Percentiles rank a stretch among this genome's conserved stretches.
Evolutionary conservation across 53 echinoderm and acorn worm species (phyloP).

Genomic region (Antedon mediterranea): DNA sequence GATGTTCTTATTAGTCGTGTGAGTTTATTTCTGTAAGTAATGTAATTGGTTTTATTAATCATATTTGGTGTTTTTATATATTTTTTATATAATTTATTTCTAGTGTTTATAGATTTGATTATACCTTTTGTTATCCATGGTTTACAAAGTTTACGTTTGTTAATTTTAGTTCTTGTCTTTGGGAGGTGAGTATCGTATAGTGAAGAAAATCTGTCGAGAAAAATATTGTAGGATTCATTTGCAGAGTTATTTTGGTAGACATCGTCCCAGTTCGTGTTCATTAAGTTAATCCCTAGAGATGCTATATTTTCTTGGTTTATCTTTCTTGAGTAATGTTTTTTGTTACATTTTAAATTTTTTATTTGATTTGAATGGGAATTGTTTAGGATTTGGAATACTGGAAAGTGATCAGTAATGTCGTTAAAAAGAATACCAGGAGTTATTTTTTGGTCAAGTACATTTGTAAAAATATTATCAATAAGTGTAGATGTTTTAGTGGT

Average conservation of each 20-base stretch:
- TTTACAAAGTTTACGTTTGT: background rate
- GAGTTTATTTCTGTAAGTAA: background rate
- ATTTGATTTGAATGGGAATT: background rate
- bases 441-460: background rate
- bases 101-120: background rate
- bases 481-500: background rate
- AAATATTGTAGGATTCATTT: background rate
- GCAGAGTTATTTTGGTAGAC: background rate
- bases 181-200: background rate
- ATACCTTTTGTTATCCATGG: background rate
- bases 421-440: background rate
- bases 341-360: background rate
- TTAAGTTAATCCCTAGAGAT: background rate
- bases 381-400: background rate
- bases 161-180: background rate
- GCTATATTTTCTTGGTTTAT: background rate
- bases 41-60: background rate
- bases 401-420: background rate
- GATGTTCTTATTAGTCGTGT: background rate
- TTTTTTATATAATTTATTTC: background rate
- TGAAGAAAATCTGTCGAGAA: background rate
- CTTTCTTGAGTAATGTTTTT: background rate
- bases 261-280: background rate
- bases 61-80: background rate
- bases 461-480: background rate